These are phyloP conservation scores for Epizoanthus stellaris DNA, from an alignment of 92 coral and sea anemone genomes.

Conservation along the genomic window DNA sequence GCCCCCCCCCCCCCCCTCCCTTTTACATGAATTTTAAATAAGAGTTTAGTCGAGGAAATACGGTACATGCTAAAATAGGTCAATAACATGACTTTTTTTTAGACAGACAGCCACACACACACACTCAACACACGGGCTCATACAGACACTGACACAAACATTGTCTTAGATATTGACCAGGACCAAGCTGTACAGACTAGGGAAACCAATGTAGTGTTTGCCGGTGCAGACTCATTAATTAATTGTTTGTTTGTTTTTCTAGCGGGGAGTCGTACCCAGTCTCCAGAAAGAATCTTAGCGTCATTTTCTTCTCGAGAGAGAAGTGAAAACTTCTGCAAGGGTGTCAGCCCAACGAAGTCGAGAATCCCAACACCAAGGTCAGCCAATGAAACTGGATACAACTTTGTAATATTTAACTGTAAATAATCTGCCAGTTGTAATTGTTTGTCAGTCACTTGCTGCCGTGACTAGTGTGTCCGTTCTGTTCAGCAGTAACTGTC, in stretches of 20 bases:
- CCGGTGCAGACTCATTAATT: background rate
- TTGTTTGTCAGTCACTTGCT: background rate
- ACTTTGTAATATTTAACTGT: background rate
- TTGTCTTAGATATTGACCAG: background rate
- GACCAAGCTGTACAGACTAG: background rate
- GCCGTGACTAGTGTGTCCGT: background rate
- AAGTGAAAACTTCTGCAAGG: constrained; percentile 86
- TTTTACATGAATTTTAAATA: too few relatives aligned
- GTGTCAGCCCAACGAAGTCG: constrained; percentile 81
- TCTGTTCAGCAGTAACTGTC: background rate
- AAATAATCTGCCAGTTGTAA: background rate
- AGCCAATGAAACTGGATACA: background rate
- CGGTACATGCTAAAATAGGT: too few relatives aligned
- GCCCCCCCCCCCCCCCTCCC: too few relatives aligned
- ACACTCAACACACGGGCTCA: too few relatives aligned
- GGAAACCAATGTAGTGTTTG: background rate
- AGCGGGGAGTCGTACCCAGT: constrained; percentile 96
- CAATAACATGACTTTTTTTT: too few relatives aligned
- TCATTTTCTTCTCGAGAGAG: constrained; percentile 88
- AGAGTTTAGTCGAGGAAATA: too few relatives aligned
- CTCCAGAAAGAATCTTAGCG: constrained; percentile 81
- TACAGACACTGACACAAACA: too few relatives aligned
- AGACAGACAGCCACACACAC: too few relatives aligned
- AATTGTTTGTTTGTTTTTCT: background rate
- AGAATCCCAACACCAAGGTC: constrained; percentile 97